Evolutionary conservation across 30 jellyfish, hydroid and myxozoan genomes (phyloP).

Genomic region (Haliclystus octoradiatus): DNA sequence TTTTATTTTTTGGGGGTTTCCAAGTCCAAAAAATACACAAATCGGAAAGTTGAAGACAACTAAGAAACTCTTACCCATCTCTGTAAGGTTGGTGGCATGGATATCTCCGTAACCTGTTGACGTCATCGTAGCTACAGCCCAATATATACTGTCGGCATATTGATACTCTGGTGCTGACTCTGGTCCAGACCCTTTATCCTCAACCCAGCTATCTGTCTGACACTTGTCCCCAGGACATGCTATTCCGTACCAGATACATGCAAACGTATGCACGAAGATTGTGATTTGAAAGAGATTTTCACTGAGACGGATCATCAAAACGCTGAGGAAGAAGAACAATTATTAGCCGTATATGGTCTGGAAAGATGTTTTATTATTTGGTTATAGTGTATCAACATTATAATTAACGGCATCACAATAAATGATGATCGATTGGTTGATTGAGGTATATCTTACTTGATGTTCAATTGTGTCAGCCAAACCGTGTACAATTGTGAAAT

Average conservation of each 20-base stretch:
- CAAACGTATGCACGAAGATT: conserved; percentile 33
- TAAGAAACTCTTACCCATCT: conserved; percentile 70
- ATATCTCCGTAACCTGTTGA: conserved; percentile 93
- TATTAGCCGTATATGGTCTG: no score
- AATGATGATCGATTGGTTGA: background rate
- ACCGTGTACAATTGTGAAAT: conserved; percentile 25
- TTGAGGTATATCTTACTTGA: conserved; percentile 32
- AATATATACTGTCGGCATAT: conserved; percentile 52
- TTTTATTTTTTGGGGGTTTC: no score
- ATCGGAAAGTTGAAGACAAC: no score
- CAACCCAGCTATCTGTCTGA: conserved; percentile 42
- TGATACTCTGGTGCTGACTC: background rate
- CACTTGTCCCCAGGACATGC: conserved; percentile 48
- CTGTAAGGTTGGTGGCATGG: conserved; percentile 51
- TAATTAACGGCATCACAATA: no score
- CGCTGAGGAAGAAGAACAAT: conserved; percentile 12
- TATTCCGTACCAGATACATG: conserved; percentile 67
- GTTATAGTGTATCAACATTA: no score
- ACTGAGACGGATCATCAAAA: conserved; percentile 34
- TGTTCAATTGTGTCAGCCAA: conserved; percentile 37
- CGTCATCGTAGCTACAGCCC: conserved; percentile 94
- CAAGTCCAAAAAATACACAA: no score
- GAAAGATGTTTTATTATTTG: no score
- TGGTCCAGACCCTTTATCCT: conserved; percentile 7
- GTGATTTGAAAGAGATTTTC: conserved; percentile 35